Evolutionary conservation across 2,888 invertebrate genomes (phyloP), one percentile per base, ranked within the genome.

Genomic region (Drosophila mettleri): DNA sequence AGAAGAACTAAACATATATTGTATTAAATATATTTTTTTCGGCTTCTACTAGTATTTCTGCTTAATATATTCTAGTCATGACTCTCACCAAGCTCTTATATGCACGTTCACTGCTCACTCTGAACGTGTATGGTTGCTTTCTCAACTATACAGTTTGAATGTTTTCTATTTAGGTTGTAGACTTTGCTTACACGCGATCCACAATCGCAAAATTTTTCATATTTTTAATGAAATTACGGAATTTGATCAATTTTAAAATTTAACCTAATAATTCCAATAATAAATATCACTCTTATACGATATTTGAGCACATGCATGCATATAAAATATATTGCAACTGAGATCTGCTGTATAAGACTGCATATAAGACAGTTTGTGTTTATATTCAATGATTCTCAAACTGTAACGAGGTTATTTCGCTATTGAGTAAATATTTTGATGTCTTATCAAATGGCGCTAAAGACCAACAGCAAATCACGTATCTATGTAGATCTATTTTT

Each of bases 41-140:
- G n/a, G n/a, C n/a, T n/a, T n/a, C 14, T 4, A 20, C 14, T 39
- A 2, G 7, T 24, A n/a, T n/a, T n/a, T 43, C 4, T 22, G 8
- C n/a, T n/a, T 8, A 1, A 14, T 12, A 31, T 20, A 39, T 38
- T 27, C 62, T 64, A 80, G 65, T 33, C 4, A 12, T 49, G 67
- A 62, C 66, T 20, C 48, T 14, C 38, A 84, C 78, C 86, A 0
- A 12, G 38, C 48, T 61, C 63, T 53, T 63, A 53, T 63, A 53
- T 41, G 34, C n/a, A n/a, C 46, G 36, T 39, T 52, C 49, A 38
- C n/a, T 61, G n/a, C 18, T 29, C 16, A 0, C 27, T 16, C 18
- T 6, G 18, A 9, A 49, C 63, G 1, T 78, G 16, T 1, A 0
- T 10, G 65, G 72, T 73, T 55, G 49, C 12, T 57, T 55, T 27